These are phyloP conservation scores for Fissipunctia ypsillon DNA, from an alignment of 2,888 invertebrate genomes.

Conservation along the genomic window DNA sequence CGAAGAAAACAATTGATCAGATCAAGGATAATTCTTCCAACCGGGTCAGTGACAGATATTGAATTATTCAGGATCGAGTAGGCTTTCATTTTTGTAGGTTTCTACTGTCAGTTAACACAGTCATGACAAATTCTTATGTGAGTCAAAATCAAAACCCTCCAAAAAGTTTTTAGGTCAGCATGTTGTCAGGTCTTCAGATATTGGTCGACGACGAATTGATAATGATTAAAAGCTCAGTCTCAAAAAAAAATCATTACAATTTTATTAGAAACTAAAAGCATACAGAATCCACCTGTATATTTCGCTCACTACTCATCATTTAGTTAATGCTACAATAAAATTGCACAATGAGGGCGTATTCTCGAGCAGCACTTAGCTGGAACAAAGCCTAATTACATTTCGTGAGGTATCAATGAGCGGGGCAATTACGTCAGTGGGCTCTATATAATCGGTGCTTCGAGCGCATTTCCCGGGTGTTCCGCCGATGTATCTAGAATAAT, in stretches of 20 bases:
- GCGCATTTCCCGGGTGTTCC: conserved; percentile 87
- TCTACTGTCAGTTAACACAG: neutral
- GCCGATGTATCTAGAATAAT: conserved; percentile 87
- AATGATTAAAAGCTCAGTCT: neutral
- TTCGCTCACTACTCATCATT: conserved; percentile 76
- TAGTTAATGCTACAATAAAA: conserved; percentile 81
- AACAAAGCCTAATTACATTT: conserved; percentile 88
- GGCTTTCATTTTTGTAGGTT: conserved; percentile 27
- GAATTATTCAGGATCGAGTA: conserved; percentile 35
- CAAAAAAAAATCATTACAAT: neutral
- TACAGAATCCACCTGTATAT: conserved; percentile 21
- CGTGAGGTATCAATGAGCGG: conserved; percentile 88
- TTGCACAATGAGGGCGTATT: conserved; percentile 81
- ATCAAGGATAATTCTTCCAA: conserved; percentile 29
- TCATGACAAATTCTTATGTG: neutral
- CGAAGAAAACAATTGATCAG: conserved; percentile 38
- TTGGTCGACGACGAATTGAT: neutral
- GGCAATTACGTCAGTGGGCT: conserved; percentile 86
- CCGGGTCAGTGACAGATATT: conserved; percentile 44
- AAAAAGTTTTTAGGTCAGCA: neutral
- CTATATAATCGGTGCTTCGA: conserved; percentile 84
- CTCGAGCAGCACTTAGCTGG: conserved; percentile 80
- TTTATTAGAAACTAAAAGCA: conserved; percentile 24
- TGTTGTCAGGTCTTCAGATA: neutral
- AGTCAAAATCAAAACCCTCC: neutral